Conservation (phyloP, 2,888 invertebrate species). For the Dryobotodes eremita region DNA sequence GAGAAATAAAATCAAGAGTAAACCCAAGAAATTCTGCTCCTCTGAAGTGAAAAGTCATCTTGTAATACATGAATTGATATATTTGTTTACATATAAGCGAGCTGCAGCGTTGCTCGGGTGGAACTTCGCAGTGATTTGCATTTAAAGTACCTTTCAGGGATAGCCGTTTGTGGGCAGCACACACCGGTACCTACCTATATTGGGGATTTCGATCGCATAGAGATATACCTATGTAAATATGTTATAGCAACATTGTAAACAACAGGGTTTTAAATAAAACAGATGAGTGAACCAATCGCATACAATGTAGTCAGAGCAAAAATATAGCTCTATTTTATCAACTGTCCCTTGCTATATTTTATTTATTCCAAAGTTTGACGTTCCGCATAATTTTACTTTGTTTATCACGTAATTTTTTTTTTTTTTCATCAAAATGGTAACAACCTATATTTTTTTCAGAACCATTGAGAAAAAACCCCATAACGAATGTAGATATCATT, state of each 20-base stretch:
- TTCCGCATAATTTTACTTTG: neutral
- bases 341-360: neutral
- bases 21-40: neutral
- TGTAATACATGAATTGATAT: conserved; percentile 43
- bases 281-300: neutral
- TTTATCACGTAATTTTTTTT: no score
- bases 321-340: conserved; percentile 9
- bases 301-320: conserved; percentile 11
- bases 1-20: neutral
- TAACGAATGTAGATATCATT: neutral
- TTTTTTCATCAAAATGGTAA: neutral
- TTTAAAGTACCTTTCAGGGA: conserved; percentile 82
- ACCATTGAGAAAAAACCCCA: neutral
- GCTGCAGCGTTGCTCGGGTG: conserved; percentile 64
- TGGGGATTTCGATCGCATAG: conserved; percentile 67
- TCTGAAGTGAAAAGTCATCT: conserved; percentile 24
- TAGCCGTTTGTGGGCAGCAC: conserved; percentile 72
- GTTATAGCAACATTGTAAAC: conserved; percentile 67
- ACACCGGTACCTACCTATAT: conserved; percentile 50
- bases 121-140: conserved; percentile 82
- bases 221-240: conserved; percentile 48
- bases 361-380: neutral
- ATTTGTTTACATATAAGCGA: conserved; percentile 47
- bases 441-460: neutral
- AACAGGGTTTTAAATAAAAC: conserved; percentile 26